Percentiles rank a stretch among this genome's conserved stretches.
phyloP scores from a whole-genome alignment of 2,113 vertebrate genomes.

The Cichladusa arquata region DNA sequence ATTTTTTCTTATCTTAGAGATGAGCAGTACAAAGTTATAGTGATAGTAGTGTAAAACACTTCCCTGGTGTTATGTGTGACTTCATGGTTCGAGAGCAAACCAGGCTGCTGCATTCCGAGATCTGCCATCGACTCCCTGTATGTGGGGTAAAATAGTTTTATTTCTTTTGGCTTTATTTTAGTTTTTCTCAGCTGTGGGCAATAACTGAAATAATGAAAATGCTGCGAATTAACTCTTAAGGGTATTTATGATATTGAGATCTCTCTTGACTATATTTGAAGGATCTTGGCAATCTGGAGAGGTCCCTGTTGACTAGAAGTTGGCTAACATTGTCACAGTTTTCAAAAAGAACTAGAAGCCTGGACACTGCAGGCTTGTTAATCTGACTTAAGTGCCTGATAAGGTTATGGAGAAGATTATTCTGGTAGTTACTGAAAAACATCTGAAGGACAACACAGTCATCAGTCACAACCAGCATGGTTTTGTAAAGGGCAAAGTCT shows the following conservation, averaged over 20 bases:
- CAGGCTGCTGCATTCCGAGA: background rate
- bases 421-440: background rate
- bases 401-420: background rate
- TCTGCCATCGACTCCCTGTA: background rate
- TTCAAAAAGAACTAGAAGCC: background rate
- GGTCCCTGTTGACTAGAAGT: background rate
- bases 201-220: background rate
- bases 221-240: background rate
- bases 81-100: background rate
- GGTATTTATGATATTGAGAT: background rate
- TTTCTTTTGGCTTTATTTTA: background rate
- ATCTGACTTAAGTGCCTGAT: background rate
- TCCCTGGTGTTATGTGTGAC: background rate
- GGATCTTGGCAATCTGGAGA: background rate
- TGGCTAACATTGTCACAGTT: background rate
- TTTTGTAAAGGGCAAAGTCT: background rate
- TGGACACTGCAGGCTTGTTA: background rate
- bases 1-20: background rate
- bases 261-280: background rate
- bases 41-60: background rate
- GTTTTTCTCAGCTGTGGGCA: background rate
- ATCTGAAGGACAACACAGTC: background rate
- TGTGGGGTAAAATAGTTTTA: background rate
- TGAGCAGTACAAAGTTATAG: background rate
- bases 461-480: background rate